Base-by-base conservation (phyloP, 2,888 invertebrate species). In the Aphodius sticticus region DNA sequence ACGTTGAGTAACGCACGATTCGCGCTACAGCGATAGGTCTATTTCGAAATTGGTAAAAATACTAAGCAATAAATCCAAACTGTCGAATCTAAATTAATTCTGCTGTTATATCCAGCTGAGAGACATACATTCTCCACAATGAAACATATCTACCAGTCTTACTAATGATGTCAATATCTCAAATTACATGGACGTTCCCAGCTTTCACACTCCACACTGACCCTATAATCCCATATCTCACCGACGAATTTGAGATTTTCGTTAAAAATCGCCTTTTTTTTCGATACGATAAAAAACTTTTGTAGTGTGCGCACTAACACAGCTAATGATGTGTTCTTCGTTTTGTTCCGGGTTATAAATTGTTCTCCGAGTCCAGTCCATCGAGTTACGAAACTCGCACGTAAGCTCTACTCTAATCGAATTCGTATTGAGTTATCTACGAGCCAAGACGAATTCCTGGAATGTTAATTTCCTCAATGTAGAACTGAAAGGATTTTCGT, bases 31-130 rank as follows among this genome's bases (percentile, higher is more conserved):
- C 26, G 26, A 26, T 26, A 12, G 4, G 53, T 53, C 53, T 1
- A 12, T 53, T 53, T 53, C 53, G 53, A 53, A 53, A 53, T 53
- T 9, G 53, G 53, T 53, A 53, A 53, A 53, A 53, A 53, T 53
- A 53, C 9, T 53, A 12, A 12, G 53, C 53, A 53, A 53, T 53
- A 53, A 53, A 53, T 53, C 53, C 9, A 53, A 53, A 53, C 53
- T 53, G 53, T 53, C 53, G 53, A 53, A 53, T 53, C 53, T 53
- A 53, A 53, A 53, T 53, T 53, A 53, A 53, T 53, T 53, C 53
- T 53, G 53, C 53, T 53, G 53, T 53, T 53, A 53, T 53, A 12
- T 12, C 53, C 53, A 53, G 53, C 53, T 53, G 53, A 5, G 53
- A 53, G 53, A 53, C 53, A 53, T 53, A 53, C 53, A 53, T 53